Evolutionary conservation across 2,888 invertebrate species (phyloP).

Genomic region (Trachelus troglodyta): DNA sequence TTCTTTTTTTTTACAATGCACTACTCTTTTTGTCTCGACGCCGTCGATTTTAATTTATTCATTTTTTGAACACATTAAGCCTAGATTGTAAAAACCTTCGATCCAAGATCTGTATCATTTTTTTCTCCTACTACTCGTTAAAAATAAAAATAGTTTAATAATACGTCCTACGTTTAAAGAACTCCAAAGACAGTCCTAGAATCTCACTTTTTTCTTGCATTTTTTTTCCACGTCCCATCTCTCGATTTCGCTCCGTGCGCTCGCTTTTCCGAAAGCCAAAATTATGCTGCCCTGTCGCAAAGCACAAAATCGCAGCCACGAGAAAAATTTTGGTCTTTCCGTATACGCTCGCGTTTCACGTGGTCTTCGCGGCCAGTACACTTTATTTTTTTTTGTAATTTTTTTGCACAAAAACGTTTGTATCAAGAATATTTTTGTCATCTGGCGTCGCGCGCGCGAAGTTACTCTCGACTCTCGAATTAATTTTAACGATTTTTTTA

Average conservation of each 20-base stretch:
- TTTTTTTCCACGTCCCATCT: slow-evolving; percentile 18
- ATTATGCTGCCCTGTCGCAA: neutral
- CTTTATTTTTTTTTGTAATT: neutral
- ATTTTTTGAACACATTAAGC: slow-evolving; percentile 64
- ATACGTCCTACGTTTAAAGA: slow-evolving; percentile 39
- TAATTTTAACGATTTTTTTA: neutral
- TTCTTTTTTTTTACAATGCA: slow-evolving; percentile 33
- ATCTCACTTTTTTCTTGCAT: slow-evolving; percentile 42
- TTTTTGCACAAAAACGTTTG: slow-evolving; percentile 57
- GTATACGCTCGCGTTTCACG: neutral
- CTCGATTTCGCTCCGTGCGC: slow-evolving; percentile 14
- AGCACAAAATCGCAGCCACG: neutral
- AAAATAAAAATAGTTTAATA: slow-evolving; percentile 45
- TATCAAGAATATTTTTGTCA: slow-evolving; percentile 64
- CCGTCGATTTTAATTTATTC: slow-evolving; percentile 8
- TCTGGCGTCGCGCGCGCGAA: slow-evolving; percentile 18
- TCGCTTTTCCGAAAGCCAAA: slow-evolving; percentile 31
- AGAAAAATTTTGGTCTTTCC: neutral
- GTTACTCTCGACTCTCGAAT: slow-evolving; percentile 14
- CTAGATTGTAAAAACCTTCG: slow-evolving; percentile 62
- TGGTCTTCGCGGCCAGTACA: neutral
- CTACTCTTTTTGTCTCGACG: slow-evolving; percentile 27
- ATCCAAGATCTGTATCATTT: slow-evolving; percentile 39
- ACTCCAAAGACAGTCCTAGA: slow-evolving; percentile 51
- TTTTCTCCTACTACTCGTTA: slow-evolving; percentile 20